Base-by-base conservation (phyloP, 2,888 invertebrate genomes). In the Priocnemis perturbator region DNA sequence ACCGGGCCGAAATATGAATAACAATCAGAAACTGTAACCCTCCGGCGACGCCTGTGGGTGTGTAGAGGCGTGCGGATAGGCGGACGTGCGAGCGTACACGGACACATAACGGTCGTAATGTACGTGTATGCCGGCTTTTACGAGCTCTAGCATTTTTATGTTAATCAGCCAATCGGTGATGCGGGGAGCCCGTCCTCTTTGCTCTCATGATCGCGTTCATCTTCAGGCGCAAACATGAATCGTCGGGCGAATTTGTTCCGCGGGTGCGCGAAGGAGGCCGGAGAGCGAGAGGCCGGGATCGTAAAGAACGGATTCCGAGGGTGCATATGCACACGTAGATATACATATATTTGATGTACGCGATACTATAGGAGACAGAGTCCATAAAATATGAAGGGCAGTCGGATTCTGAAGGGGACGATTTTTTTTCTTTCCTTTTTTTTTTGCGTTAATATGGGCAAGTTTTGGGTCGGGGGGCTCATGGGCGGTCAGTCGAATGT, bases 1-100 rank as follows among this genome's bases (percentile, higher is more conserved):
- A 58, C 69, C 69, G 75, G 60, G 58, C 63, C 71, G 64, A 57
- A 77, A 81, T 82, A 86, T 85, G 84, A 86, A 85, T 85, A 86
- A 86, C 85, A 87, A 87, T 86, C 82, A 81, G 79, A 82, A 82
- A 83, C 80, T 81, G 78, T 83, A 83, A 86, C 81, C 76, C 82
- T 11, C 7, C 7, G 4, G 37, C 37, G 37, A 37, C 37, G 37
- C 7, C 7, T 37, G 7, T 37, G 37, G 2, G 37, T 37, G 37
- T 37, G 14, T 37, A 37, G 7, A 37, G 11, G 37, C 11, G 37
- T 37, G 37, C 7, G 37, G 37, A 9, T 37, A 37, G 37, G 7
- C 37, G 37, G 37, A 50, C 60, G 50, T 15, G 62, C 58, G 30
- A 48, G 65, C 55, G 59, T 59, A 53, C 37, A 37, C 37, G 76